Conservation (phyloP, 2,113 vertebrate species). For the Seriola rivoliana region DNA sequence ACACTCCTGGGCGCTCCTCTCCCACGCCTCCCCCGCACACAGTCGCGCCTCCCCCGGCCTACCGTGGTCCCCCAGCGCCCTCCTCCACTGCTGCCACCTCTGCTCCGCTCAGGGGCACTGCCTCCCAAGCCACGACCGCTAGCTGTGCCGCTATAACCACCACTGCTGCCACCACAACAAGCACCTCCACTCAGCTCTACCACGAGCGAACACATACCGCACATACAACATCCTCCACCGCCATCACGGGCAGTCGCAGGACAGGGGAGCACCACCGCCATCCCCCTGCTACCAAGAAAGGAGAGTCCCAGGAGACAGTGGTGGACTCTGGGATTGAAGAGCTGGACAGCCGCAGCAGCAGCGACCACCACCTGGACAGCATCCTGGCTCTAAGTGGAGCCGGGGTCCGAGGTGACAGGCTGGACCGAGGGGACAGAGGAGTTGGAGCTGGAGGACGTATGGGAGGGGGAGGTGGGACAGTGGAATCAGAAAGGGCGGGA, state of each 20-base stretch:
- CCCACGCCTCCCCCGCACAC: slow-evolving; percentile 79
- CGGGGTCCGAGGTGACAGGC: slow-evolving; percentile 70
- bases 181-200: slow-evolving; percentile 77
- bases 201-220: slow-evolving; percentile 71
- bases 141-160: slow-evolving; percentile 72
- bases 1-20: slow-evolving; percentile 77
- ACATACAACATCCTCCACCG: slow-evolving; percentile 68
- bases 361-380: slow-evolving; percentile 93
- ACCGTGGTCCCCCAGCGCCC: slow-evolving; percentile 66
- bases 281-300: slow-evolving; percentile 74
- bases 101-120: slow-evolving; percentile 62
- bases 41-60: slow-evolving; percentile 76
- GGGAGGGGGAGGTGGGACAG: slow-evolving; percentile 67
- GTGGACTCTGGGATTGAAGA: slow-evolving; percentile 95
- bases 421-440: slow-evolving; percentile 73
- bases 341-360: slow-evolving; percentile 94
- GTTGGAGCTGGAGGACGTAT: slow-evolving; percentile 63
- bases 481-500: slow-evolving; percentile 81
- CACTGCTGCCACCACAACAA: slow-evolving; percentile 71
- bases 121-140: slow-evolving; percentile 69
- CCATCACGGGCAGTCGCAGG: slow-evolving; percentile 65
- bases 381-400: slow-evolving; percentile 86
- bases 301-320: slow-evolving; percentile 89
- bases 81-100: slow-evolving; percentile 71
- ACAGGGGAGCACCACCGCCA: slow-evolving; percentile 73